phyloP scores from a whole-genome alignment of 2,797 vertebrate genomes.

The Sebastes itinus region DNA sequence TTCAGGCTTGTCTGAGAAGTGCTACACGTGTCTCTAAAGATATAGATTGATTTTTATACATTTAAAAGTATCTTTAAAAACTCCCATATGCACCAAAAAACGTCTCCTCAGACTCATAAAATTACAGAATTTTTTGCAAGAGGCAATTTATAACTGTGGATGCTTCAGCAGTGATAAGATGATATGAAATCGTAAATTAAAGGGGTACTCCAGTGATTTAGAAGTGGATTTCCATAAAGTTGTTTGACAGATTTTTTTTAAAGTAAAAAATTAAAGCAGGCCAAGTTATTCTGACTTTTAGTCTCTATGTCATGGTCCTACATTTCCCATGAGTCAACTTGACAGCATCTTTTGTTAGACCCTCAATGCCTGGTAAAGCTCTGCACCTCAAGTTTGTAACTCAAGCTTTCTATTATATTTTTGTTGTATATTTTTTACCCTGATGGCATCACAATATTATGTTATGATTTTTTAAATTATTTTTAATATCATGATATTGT shows the following conservation, averaged over 20 bases:
- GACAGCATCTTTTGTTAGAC: neutral
- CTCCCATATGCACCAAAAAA: neutral
- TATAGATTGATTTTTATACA: neutral
- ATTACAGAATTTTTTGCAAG: neutral
- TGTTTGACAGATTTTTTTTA: neutral
- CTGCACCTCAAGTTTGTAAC: neutral
- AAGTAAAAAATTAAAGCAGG: neutral
- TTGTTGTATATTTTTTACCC: too few relatives aligned
- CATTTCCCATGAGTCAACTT: neutral
- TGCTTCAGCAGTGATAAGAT: neutral
- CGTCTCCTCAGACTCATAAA: neutral
- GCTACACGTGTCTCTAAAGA: neutral
- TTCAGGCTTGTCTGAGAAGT: neutral
- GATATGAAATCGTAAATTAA: neutral
- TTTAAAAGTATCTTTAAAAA: neutral
- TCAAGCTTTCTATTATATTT: neutral
- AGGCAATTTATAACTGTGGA: neutral
- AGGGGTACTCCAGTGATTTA: neutral
- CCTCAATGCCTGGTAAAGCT: neutral
- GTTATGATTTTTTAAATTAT: neutral
- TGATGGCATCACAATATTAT: neutral
- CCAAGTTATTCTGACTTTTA: neutral
- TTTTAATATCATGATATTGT: neutral
- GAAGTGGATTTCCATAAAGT: neutral
- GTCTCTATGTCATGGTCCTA: neutral